Evolutionary conservation across 1,140 invertebrate genomes (phyloP).

Genomic region (Popillia japonica): DNA sequence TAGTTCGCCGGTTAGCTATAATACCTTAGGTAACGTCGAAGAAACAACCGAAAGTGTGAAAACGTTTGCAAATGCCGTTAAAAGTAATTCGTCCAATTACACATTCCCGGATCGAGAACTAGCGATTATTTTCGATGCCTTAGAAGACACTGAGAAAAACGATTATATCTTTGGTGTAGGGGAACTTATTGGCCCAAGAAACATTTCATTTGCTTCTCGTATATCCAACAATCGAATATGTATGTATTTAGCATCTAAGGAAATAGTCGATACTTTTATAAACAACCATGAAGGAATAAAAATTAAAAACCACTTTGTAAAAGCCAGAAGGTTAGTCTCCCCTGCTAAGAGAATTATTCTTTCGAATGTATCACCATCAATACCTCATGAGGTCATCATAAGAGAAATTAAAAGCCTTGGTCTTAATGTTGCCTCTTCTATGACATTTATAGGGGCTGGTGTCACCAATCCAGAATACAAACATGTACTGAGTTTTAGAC

Average conservation of each 20-base stretch:
- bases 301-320: background rate
- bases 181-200: constrained; percentile 34
- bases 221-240: constrained; percentile 40
- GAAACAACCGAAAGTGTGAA: too few species aligned
- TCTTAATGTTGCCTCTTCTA: constrained; percentile 13
- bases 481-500: constrained; percentile 33
- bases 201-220: constrained; percentile 41
- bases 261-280: constrained; percentile 10
- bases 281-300: background rate
- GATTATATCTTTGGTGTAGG: constrained; percentile 42
- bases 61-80: background rate
- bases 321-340: constrained; percentile 23
- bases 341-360: constrained; percentile 34
- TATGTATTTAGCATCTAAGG: constrained; percentile 25
- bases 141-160: constrained; percentile 31
- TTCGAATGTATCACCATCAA: constrained; percentile 39
- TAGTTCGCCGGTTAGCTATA: too few species aligned
- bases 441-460: constrained; percentile 38
- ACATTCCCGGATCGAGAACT: constrained; percentile 28
- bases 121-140: constrained; percentile 32
- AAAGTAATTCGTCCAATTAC: too few species aligned
- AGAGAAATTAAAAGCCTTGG: constrained; percentile 29
- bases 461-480: constrained; percentile 26
- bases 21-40: too few species aligned
- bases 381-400: constrained; percentile 39